Conservation (phyloP, 2,888 invertebrate genomes). For the Cantharis rustica region DNA sequence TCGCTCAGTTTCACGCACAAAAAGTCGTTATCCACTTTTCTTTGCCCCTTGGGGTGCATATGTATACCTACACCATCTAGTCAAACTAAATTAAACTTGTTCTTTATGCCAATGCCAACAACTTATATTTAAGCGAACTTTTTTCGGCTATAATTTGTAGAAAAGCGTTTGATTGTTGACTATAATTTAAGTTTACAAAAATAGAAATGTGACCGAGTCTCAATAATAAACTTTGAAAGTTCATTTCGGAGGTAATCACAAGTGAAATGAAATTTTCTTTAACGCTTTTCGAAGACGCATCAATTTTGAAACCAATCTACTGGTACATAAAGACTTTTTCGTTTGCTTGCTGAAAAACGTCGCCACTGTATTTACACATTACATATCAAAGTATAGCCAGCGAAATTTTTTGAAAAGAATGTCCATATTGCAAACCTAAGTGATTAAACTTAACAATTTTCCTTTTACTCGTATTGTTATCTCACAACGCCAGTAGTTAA, state of each 20-base stretch:
- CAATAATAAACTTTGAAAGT: slow-evolving; percentile 29
- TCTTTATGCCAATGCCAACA: slow-evolving; percentile 13
- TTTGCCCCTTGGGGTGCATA: slow-evolving; percentile 31
- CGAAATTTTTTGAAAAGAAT: not conserved
- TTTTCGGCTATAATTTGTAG: not conserved
- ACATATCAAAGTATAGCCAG: not conserved
- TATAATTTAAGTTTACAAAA: not conserved
- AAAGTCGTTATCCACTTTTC: slow-evolving; percentile 34
- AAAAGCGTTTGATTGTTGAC: not conserved
- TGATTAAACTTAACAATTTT: not conserved
- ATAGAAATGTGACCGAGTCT: not conserved
- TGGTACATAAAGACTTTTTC: slow-evolving; percentile 24
- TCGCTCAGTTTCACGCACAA: slow-evolving; percentile 35
- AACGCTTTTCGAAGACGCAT: slow-evolving; percentile 22
- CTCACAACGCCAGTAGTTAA: not conserved
- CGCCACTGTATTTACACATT: slow-evolving; percentile 24
- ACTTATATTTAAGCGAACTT: not conserved
- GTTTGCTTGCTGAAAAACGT: slow-evolving; percentile 16
- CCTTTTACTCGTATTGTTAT: not conserved
- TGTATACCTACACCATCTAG: slow-evolving; percentile 18
- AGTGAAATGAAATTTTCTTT: slow-evolving; percentile 31
- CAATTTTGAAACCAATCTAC: slow-evolving; percentile 27
- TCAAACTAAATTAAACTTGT: slow-evolving; percentile 19
- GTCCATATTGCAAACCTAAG: not conserved
- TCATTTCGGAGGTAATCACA: slow-evolving; percentile 28